A percentile compares a stretch with the other conserved stretches of the same genome.
phyloP scores from a whole-genome alignment of 2,797 vertebrate species.

The Phataginus tricuspis region DNA sequence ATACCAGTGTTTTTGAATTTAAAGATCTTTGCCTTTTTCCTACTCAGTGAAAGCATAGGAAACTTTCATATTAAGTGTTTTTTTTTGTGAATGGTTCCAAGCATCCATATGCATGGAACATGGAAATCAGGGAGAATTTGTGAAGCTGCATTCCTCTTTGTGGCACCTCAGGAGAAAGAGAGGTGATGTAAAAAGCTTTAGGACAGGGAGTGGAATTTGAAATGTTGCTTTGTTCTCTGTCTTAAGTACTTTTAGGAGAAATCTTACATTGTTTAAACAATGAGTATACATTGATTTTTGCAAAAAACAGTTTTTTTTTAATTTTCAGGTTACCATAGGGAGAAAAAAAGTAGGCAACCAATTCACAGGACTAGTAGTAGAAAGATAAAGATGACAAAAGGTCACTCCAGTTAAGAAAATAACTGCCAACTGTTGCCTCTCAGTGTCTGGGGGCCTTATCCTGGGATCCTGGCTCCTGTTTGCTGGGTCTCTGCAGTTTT shows the following conservation, averaged over 20 bases:
- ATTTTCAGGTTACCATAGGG: not conserved
- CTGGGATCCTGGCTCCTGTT: not conserved
- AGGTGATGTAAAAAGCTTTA: not conserved
- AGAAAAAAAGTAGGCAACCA: not conserved
- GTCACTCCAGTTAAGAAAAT: not conserved
- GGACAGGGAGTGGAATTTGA: not conserved
- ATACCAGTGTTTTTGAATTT: not conserved
- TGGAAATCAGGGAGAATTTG: not conserved
- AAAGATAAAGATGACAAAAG: not conserved
- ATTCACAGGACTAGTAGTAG: not conserved
- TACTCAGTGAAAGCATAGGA: not conserved
- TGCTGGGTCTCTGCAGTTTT: not conserved
- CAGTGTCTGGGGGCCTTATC: not conserved
- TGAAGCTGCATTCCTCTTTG: not conserved
- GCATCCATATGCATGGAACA: not conserved
- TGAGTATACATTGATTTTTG: not conserved
- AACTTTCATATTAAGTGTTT: not conserved
- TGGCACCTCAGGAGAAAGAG: not conserved
- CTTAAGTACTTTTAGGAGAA: not conserved
- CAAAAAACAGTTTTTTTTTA: not conserved
- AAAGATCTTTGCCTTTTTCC: not conserved
- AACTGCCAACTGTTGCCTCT: no score
- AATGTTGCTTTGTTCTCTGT: not conserved
- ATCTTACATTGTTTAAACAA: not conserved
- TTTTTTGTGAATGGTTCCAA: not conserved